Base-by-base conservation (phyloP, 2,797 vertebrate genomes). In the Clarias fuscus region DNA sequence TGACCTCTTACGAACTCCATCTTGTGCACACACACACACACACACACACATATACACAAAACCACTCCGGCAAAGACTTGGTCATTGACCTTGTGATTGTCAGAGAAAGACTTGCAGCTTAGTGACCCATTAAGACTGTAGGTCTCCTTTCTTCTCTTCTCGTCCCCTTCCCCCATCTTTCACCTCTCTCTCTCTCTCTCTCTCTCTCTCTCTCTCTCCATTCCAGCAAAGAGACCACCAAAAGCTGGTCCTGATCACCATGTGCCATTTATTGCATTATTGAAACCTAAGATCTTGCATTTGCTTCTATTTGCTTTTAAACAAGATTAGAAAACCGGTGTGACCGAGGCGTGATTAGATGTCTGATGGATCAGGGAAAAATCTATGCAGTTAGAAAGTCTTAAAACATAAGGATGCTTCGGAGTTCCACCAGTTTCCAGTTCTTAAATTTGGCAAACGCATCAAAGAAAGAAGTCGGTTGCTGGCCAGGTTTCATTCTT, bases 171-270 rank as follows among this genome's bases (percentile, higher is more conserved):
- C 65, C 43, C 43, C 75, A 59, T 88, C 18, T 33, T 68, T 83
- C 73, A 82, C 86, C 83, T 62, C 86, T 87, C 61, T 65, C 86
- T 67, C 76, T 11, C 86, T 87, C 61, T 65, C 86, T 67, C 76
- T 11, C 73, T 20, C 8, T 20, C 53, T 40, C 18, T 22, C 70
- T 22, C 70, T 84, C 91, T 93, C 95, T 95, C 94, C 93, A 95
- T 93, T 94, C 90, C 93, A 95, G 94, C 94, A 95, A 94, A 94
- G 93, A 92, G 94, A 93, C 95, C 94, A 92, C 94, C 94, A 94
- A 93, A 94, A 91, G 73, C 89, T 79, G 92, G 96, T 96, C 97
- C 93, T 95, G 93, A 96, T 94, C 93, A 90, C 90, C 88, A 88
- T 80, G 68, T 94, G 91, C 92, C 90, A 92, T 88, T 48, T 91